phyloP scores from a whole-genome alignment of 2,888 invertebrate species.

The Alsophila aescularia region DNA sequence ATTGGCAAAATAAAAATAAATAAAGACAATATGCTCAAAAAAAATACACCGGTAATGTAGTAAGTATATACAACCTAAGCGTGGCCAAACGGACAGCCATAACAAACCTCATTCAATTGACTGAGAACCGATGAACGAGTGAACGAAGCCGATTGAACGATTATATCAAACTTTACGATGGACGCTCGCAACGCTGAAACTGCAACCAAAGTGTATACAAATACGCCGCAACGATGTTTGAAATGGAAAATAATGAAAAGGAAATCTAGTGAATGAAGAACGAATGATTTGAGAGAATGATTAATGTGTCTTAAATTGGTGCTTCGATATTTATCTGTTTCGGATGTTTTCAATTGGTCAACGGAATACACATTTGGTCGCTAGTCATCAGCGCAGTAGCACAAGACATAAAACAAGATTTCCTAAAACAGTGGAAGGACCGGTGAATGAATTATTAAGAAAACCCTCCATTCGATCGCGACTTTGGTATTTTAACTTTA shows the following conservation, averaged over 20 bases:
- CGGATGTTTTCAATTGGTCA: constrained; percentile 4
- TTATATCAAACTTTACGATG: constrained; percentile 50
- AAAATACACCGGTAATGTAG: too few relatives aligned
- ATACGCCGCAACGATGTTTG: neutral
- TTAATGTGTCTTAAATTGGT: constrained; percentile 22
- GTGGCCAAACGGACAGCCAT: constrained; percentile 19
- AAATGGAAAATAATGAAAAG: constrained; percentile 10
- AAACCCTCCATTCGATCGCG: too few relatives aligned
- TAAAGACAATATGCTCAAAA: too few relatives aligned
- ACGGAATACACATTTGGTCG: too few relatives aligned
- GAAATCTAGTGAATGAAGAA: constrained; percentile 30
- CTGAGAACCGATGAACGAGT: constrained; percentile 33
- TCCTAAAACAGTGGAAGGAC: too few relatives aligned
- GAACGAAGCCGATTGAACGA: constrained; percentile 32
- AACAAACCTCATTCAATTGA: constrained; percentile 37
- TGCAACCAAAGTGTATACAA: too few relatives aligned
- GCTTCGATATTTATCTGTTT: constrained; percentile 20
- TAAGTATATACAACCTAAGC: neutral
- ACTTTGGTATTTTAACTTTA: too few relatives aligned
- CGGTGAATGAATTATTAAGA: too few relatives aligned
- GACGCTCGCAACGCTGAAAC: neutral
- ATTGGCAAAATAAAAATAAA: too few relatives aligned
- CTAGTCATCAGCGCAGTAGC: too few relatives aligned
- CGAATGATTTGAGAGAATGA: constrained; percentile 28
- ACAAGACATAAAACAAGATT: too few relatives aligned